Evolutionary conservation across 2,888 invertebrate species (phyloP).

Genomic region (Netelia inedita): DNA sequence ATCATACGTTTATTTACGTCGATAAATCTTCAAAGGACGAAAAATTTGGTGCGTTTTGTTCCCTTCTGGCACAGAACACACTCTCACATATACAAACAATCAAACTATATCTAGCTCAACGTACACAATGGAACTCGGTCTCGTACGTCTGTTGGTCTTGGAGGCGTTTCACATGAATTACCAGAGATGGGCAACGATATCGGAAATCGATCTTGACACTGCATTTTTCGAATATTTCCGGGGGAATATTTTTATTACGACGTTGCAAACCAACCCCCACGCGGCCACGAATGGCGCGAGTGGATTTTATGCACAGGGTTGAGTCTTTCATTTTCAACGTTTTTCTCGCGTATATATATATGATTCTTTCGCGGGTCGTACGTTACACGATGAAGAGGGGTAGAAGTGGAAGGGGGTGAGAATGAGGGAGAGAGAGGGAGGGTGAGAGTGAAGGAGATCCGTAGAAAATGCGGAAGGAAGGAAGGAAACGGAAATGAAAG

Average conservation of each 20-base stretch:
- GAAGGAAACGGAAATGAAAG: constrained; percentile 55
- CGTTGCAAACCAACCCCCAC: neutral
- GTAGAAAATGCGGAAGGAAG: constrained; percentile 43
- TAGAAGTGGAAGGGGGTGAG: constrained; percentile 4
- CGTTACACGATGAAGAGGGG: neutral
- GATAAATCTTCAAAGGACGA: constrained; percentile 3
- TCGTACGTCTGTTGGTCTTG: constrained; percentile 3
- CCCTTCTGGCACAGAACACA: neutral
- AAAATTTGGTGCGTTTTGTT: neutral
- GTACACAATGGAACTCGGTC: neutral
- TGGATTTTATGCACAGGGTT: neutral
- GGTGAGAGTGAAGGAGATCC: constrained; percentile 10
- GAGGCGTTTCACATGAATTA: constrained; percentile 39
- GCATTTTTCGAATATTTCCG: constrained; percentile 58
- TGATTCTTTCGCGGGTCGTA: neutral
- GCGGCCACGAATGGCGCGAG: too few species aligned
- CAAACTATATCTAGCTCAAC: neutral
- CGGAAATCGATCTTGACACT: constrained; percentile 61
- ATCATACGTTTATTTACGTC: neutral
- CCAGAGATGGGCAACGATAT: constrained; percentile 36
- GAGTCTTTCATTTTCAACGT: constrained; percentile 26
- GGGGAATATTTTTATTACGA: constrained; percentile 45
- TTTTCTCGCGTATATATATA: constrained; percentile 1
- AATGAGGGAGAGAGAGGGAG: neutral
- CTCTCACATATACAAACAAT: neutral